Evolutionary conservation across 2,113 vertebrate species (phyloP).

Genomic region (Nothobranchius furzeri): DNA sequence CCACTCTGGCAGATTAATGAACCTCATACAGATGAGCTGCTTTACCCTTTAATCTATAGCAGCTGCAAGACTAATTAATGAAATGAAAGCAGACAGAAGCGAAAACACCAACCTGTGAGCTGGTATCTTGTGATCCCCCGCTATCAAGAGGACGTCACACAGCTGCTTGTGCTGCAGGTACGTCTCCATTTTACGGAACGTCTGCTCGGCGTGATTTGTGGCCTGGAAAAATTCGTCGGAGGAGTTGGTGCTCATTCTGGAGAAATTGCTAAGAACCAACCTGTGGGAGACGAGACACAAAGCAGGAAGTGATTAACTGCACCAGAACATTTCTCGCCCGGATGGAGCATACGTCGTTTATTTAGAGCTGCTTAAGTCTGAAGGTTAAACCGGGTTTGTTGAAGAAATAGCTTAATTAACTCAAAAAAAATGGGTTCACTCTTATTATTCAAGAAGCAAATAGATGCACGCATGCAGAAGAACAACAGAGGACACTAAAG

Average conservation of each 20-base stretch:
- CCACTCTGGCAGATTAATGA: conserved; percentile 33
- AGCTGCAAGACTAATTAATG: conserved; percentile 36
- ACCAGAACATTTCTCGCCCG: not conserved
- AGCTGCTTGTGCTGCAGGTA: conserved; percentile 96
- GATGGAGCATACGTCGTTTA: not conserved
- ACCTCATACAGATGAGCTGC: conserved; percentile 23
- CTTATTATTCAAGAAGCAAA: not conserved
- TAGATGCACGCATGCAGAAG: conserved; percentile 40
- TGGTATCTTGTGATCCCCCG: conserved; percentile 92
- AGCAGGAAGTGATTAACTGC: conserved; percentile 7
- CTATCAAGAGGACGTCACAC: conserved; percentile 93
- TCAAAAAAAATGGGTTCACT: not conserved
- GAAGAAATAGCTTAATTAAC: not conserved
- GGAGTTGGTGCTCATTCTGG: conserved; percentile 83
- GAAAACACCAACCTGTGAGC: conserved; percentile 87
- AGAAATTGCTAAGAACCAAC: conserved; percentile 77
- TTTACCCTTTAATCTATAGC: conserved; percentile 24
- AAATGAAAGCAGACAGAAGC: conserved; percentile 41
- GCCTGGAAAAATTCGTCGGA: conserved; percentile 91
- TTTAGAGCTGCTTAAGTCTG: not conserved
- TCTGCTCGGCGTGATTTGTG: conserved; percentile 91
- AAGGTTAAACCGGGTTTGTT: not conserved
- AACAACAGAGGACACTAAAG: conserved; percentile 40
- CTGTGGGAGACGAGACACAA: conserved; percentile 67
- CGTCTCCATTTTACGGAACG: conserved; percentile 93